These are phyloP conservation scores for Bryconaethiops microstoma DNA, from an alignment of 2,797 vertebrate species.

Conservation along the genomic window DNA sequence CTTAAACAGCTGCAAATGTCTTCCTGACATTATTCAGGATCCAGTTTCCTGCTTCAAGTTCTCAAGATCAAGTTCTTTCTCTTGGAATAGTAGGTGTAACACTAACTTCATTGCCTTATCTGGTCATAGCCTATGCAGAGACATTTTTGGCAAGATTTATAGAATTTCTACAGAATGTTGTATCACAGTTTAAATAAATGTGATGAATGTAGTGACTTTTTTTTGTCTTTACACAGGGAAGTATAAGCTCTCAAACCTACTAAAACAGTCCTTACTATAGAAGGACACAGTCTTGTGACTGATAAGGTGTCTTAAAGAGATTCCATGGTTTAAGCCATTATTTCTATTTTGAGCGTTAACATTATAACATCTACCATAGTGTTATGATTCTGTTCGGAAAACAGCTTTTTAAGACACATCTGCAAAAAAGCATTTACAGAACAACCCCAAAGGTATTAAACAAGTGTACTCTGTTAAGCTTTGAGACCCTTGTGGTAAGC, in stretches of 20 bases:
- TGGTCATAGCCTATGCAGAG: conserved; percentile 69
- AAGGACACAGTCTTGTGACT: neutral
- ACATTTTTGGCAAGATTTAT: conserved; percentile 63
- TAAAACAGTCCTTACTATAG: too few relatives aligned
- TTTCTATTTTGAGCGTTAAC: neutral
- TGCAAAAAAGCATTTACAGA: neutral
- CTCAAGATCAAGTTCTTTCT: conserved; percentile 72
- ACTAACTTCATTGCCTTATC: conserved; percentile 73
- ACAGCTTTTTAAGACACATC: neutral
- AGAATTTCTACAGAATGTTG: neutral
- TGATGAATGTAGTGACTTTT: neutral
- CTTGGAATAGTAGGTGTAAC: conserved; percentile 73
- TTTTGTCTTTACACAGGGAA: neutral
- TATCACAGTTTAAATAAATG: neutral
- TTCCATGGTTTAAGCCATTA: neutral
- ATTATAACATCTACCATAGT: neutral
- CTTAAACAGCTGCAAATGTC: conserved; percentile 74
- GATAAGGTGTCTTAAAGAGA: neutral
- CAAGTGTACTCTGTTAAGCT: neutral
- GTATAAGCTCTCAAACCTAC: neutral
- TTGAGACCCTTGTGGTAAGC: neutral
- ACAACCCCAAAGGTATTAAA: neutral
- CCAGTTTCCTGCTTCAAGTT: conserved; percentile 73
- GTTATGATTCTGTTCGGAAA: neutral
- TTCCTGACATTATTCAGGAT: conserved; percentile 63